phyloP scores from a whole-genome alignment of 1,140 invertebrate species.

The Matsumurasca onukii region DNA sequence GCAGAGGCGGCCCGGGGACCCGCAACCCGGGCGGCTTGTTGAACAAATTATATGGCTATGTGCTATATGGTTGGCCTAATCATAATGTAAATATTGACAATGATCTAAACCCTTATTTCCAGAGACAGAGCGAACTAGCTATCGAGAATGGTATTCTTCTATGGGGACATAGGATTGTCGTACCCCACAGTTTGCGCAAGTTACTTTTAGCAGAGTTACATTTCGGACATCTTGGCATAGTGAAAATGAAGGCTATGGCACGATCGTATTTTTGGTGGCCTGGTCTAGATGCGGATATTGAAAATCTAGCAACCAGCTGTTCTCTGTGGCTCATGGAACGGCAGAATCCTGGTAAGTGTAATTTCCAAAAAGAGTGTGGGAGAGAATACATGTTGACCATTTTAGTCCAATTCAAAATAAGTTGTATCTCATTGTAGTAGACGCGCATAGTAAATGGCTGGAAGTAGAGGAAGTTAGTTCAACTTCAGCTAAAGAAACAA shows the following conservation, averaged over 20 bases:
- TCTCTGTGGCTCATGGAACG: neutral
- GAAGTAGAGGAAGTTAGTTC: constrained; percentile 11
- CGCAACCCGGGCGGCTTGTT: too few species aligned
- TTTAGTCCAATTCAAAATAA: neutral
- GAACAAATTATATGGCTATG: neutral
- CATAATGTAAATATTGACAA: neutral
- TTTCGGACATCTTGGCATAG: constrained; percentile 33
- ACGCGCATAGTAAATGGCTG: constrained; percentile 24
- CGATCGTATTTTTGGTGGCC: constrained; percentile 30
- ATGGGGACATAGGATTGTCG: constrained; percentile 14
- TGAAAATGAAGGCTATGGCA: constrained; percentile 36
- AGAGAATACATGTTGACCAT: constrained; percentile 15
- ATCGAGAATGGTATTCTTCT: neutral
- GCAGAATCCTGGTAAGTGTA: constrained; percentile 21
- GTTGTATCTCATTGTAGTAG: constrained; percentile 7
- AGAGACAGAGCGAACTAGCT: constrained; percentile 20
- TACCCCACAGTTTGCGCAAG: constrained; percentile 26
- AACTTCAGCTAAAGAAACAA: constrained; percentile 10
- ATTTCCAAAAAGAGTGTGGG: neutral
- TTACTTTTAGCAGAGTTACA: constrained; percentile 32
- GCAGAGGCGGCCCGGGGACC: too few species aligned
- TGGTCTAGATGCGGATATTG: constrained; percentile 7
- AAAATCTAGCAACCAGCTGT: neutral
- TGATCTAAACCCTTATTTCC: constrained; percentile 8
- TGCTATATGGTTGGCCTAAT: constrained; percentile 14